These are phyloP conservation scores for Melinaea menophilus DNA, from an alignment of 2,888 invertebrate genomes.

Conservation along the genomic window DNA sequence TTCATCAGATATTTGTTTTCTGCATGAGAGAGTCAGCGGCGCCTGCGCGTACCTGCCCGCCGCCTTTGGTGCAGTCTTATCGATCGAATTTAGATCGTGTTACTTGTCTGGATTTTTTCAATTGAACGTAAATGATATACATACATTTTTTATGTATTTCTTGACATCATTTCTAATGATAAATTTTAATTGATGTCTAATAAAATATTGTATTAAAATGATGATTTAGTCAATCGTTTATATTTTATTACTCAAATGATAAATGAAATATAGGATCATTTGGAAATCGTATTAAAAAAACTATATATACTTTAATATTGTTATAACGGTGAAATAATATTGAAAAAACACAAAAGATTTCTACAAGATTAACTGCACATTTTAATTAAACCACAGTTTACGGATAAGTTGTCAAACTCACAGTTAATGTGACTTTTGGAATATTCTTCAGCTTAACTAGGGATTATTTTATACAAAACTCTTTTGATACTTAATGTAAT, in stretches of 20 bases:
- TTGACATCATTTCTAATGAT: slow-evolving; percentile 27
- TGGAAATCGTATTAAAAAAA: not conserved
- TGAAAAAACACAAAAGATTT: not conserved
- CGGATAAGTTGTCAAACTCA: not conserved
- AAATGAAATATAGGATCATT: not conserved
- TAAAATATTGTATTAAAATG: slow-evolving; percentile 17
- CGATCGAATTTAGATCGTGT: slow-evolving; percentile 57
- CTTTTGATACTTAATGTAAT: slow-evolving; percentile 30
- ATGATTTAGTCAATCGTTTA: slow-evolving; percentile 1
- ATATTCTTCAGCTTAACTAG: slow-evolving; percentile 29
- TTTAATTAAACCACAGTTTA: slow-evolving; percentile 30
- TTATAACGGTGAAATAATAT: no score
- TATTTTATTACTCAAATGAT: slow-evolving; percentile 1
- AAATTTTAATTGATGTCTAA: slow-evolving; percentile 24
- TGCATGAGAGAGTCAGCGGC: slow-evolving; percentile 66
- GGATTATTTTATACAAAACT: slow-evolving; percentile 33
- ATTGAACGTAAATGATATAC: slow-evolving; percentile 35
- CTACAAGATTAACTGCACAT: slow-evolving; percentile 26
- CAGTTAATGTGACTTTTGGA: slow-evolving; percentile 22
- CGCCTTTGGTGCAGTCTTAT: slow-evolving; percentile 60
- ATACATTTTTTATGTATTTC: slow-evolving; percentile 26
- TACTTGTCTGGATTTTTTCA: slow-evolving; percentile 45
- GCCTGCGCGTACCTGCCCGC: slow-evolving; percentile 55
- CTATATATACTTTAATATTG: no score
- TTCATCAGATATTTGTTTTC: slow-evolving; percentile 72